phyloP scores from a whole-genome alignment of 2,113 vertebrate genomes.

The Montifringilla adamsi region DNA sequence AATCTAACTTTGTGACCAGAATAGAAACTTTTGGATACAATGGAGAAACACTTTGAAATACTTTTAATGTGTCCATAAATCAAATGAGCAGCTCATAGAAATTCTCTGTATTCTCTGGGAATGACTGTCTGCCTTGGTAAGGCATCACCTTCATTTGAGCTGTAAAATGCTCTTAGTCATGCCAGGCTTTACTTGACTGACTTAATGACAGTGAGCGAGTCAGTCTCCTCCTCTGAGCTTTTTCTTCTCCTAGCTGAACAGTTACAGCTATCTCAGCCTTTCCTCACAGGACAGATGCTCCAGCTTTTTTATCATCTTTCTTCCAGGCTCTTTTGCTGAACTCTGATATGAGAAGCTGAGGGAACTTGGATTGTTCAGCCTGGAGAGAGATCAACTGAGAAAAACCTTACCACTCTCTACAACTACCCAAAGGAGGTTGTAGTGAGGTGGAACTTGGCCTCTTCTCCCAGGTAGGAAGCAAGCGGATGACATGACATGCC shows the following conservation, averaged over 20 bases:
- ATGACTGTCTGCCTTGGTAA: background rate
- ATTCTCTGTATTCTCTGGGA: background rate
- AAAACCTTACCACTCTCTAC: background rate
- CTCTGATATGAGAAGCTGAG: background rate
- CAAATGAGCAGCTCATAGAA: background rate
- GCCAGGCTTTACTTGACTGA: background rate
- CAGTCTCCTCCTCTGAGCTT: background rate
- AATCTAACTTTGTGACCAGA: background rate
- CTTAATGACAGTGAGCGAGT: background rate
- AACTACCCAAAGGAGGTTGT: background rate
- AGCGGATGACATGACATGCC: background rate
- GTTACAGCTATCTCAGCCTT: background rate
- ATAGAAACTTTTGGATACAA: background rate
- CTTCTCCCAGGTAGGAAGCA: background rate
- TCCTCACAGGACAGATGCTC: background rate
- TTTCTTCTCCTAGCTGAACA: background rate
- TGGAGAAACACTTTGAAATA: background rate
- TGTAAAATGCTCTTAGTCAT: background rate
- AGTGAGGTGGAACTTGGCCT: background rate
- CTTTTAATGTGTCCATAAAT: background rate
- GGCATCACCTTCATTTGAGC: background rate
- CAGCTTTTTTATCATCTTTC: background rate
- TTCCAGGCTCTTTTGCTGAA: background rate
- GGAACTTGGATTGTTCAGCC: background rate
- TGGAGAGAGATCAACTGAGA: background rate